Evolutionary conservation across 2,888 invertebrate genomes (phyloP).

Genomic region (Eugnorisma glareosa): DNA sequence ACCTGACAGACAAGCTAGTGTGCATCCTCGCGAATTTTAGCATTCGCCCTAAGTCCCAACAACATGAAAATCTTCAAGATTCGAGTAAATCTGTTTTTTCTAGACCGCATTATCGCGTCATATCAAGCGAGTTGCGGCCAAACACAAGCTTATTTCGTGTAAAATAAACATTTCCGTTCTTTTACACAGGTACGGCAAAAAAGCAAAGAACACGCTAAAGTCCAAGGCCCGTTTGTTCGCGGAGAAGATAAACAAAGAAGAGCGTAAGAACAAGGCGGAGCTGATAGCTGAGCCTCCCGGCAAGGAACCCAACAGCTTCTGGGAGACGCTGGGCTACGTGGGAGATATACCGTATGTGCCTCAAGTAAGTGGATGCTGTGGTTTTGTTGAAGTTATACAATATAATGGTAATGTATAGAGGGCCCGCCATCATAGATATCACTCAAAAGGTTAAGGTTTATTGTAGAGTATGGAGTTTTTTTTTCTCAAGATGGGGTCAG

Average conservation of each 20-base stretch:
- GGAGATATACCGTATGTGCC: conserved; percentile 87
- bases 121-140: background rate
- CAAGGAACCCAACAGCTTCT: conserved; percentile 96
- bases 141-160: background rate
- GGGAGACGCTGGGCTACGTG: conserved; percentile 92
- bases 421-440: background rate
- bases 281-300: conserved; percentile 96
- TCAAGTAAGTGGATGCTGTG: conserved; percentile 69
- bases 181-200: conserved; percentile 92
- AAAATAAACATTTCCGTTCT: background rate
- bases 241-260: conserved; percentile 99
- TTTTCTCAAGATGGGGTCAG: background rate
- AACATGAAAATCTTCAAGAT: background rate
- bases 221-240: conserved; percentile 97
- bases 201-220: conserved; percentile 96
- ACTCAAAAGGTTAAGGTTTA: background rate
- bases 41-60: background rate
- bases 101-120: background rate
- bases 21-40: background rate
- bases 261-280: conserved; percentile 98
- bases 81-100: background rate
- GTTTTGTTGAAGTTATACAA: background rate
- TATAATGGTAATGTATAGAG: background rate
- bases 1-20: background rate
- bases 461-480: background rate